Evolutionary conservation across 2,888 invertebrate genomes (phyloP).

Genomic region (Ochlodes sylvanus): DNA sequence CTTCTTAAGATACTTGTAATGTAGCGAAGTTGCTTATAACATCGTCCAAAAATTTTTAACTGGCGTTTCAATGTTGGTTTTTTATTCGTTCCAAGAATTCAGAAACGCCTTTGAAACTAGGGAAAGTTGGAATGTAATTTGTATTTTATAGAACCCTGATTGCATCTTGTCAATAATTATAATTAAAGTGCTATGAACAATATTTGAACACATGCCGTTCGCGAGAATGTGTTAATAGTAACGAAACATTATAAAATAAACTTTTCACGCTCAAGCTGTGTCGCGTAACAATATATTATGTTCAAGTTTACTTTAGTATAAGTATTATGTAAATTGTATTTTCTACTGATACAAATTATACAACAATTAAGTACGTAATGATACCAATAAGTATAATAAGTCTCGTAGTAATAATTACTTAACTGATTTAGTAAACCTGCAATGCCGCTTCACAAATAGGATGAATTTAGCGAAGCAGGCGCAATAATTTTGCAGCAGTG

Average conservation of each 20-base stretch:
- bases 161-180: not conserved
- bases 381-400: no score
- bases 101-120: not conserved
- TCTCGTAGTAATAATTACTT: conserved; percentile 3
- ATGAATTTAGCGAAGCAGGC: conserved; percentile 28
- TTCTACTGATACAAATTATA: no score
- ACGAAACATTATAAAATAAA: no score
- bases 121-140: not conserved
- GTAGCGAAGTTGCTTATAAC: conserved; percentile 30
- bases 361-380: no score
- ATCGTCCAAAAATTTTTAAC: conserved; percentile 3
- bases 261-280: no score
- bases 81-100: conserved; percentile 1
- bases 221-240: no score
- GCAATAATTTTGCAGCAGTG: conserved; percentile 43
- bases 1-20: conserved; percentile 32
- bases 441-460: conserved; percentile 1
- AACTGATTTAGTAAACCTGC: conserved; percentile 4
- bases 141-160: not conserved
- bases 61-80: conserved; percentile 7
- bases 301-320: no score
- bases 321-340: no score
- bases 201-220: no score
- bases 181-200: no score
- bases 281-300: no score